Conservation (phyloP, 1,140 invertebrate species). For the Rhagoletis pomonella region DNA sequence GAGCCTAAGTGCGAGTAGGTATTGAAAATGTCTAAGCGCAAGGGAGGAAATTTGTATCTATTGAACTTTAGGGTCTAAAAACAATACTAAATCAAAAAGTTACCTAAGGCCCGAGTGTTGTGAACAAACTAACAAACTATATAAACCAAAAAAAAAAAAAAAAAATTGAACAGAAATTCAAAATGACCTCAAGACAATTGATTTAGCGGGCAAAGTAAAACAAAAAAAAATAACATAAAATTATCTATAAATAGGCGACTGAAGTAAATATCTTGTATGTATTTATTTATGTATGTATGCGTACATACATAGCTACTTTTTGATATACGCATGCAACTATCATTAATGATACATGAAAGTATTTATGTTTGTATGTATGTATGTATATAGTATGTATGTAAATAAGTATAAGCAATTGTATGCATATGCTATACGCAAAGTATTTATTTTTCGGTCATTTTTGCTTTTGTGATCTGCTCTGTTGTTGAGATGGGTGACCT, state of each 20-base stretch:
- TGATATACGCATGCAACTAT: background rate
- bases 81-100: too few species aligned
- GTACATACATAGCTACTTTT: background rate
- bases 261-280: background rate
- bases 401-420: constrained; percentile 27
- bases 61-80: too few species aligned
- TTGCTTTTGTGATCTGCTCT: background rate
- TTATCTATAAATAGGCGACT: background rate
- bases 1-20: too few species aligned
- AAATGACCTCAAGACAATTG: background rate
- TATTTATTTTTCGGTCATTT: constrained; percentile 28
- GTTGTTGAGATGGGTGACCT: constrained; percentile 10
- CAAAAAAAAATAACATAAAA: background rate
- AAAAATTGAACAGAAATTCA: background rate
- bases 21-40: too few species aligned
- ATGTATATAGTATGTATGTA: constrained; percentile 11
- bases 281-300: background rate
- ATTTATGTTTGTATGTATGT: background rate
- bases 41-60: too few species aligned
- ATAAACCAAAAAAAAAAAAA: background rate
- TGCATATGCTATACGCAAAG: constrained; percentile 30
- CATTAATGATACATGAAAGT: background rate
- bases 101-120: too few species aligned
- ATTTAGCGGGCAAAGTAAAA: background rate
- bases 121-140: too few species aligned